phyloP scores from a whole-genome alignment of 2,113 vertebrate genomes.

The Spea bombifrons region DNA sequence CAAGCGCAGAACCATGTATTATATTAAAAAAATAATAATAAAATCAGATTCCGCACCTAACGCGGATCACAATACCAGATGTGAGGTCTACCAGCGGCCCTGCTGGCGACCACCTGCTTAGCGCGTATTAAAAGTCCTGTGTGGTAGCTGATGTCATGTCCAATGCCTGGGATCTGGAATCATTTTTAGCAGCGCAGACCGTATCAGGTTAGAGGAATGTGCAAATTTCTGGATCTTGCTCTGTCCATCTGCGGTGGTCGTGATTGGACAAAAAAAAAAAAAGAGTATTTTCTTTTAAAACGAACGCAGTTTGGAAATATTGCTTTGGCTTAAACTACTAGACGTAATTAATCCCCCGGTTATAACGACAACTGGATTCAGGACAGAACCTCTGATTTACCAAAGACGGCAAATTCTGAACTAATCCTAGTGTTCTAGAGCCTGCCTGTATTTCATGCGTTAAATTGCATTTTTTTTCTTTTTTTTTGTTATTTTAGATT shows the following conservation, averaged over 20 bases:
- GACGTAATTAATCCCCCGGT: too few species aligned
- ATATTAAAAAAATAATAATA: conserved; percentile 50
- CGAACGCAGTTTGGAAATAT: too few species aligned
- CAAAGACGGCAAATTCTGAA: too few species aligned
- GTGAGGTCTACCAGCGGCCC: conserved; percentile 44
- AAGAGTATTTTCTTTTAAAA: too few species aligned
- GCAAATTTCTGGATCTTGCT: conserved; percentile 48
- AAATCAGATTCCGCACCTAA: conserved; percentile 52
- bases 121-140: conserved; percentile 51
- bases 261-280: not conserved
- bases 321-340: too few species aligned
- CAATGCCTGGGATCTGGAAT: conserved; percentile 42
- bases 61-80: conserved; percentile 57
- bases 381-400: too few species aligned
- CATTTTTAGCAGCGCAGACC: conserved; percentile 54
- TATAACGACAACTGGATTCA: too few species aligned
- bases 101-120: conserved; percentile 60
- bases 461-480: too few species aligned
- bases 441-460: too few species aligned
- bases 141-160: conserved; percentile 56
- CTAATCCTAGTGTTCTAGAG: too few species aligned
- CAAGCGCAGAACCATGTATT: conserved; percentile 58
- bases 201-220: conserved; percentile 52
- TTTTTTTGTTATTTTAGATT: too few species aligned
- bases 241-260: conserved; percentile 31